Evolutionary conservation across 2,113 vertebrate species (phyloP).

Genomic region (Menura novaehollandiae): DNA sequence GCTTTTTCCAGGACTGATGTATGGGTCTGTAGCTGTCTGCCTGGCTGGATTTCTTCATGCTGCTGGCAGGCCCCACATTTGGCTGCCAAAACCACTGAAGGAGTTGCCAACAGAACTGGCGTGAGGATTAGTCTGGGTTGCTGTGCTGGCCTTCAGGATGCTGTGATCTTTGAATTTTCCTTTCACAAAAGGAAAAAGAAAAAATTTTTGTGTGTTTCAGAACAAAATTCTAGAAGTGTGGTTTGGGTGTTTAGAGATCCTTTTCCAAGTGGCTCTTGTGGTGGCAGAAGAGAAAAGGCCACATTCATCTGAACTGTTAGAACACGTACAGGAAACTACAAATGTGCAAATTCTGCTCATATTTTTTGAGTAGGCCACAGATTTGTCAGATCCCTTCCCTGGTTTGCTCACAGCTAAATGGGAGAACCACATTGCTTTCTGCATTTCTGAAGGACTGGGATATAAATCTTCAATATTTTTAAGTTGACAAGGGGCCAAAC

Average conservation of each 20-base stretch:
- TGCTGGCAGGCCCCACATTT: not conserved
- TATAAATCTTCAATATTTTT: not conserved
- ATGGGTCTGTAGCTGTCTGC: not conserved
- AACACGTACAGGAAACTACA: not conserved
- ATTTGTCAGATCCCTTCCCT: not conserved
- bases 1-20: not conserved
- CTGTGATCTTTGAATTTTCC: not conserved
- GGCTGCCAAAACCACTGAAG: not conserved
- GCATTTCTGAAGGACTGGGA: not conserved
- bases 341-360: not conserved
- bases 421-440: not conserved
- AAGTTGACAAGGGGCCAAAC: not conserved
- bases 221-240: not conserved
- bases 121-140: constrained; percentile 23
- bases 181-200: not conserved
- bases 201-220: not conserved
- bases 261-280: not conserved
- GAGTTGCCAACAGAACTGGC: not conserved
- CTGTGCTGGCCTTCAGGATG: not conserved
- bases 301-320: not conserved
- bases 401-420: not conserved
- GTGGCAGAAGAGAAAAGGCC: not conserved
- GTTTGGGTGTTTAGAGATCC: not conserved
- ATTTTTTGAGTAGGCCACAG: not conserved
- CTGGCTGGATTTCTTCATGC: not conserved